Conservation (phyloP, 1,140 invertebrate species). For the Phymorhynchus buccinoides region DNA sequence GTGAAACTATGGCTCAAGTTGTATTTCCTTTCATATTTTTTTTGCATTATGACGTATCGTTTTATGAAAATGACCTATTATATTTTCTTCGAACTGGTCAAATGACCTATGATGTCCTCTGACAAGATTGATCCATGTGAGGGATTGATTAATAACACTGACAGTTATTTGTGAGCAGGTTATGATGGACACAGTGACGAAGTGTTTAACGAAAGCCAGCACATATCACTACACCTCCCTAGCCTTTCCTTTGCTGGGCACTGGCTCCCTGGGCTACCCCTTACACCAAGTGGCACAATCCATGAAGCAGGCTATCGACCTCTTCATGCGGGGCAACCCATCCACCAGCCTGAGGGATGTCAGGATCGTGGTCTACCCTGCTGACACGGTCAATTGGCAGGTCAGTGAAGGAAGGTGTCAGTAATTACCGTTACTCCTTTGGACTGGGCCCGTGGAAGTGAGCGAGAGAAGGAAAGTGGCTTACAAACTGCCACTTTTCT, state of each 20-base stretch:
- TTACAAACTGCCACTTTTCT: too few relatives aligned
- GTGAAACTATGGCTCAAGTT: too few relatives aligned
- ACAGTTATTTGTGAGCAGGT: slow-evolving; percentile 12
- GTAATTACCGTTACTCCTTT: too few relatives aligned
- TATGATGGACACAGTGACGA: neutral
- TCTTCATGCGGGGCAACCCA: slow-evolving; percentile 31
- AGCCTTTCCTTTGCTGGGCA: slow-evolving; percentile 61
- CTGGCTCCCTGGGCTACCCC: slow-evolving; percentile 54
- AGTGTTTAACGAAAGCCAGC: slow-evolving; percentile 25
- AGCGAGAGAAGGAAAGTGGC: too few relatives aligned
- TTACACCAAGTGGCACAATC: slow-evolving; percentile 47
- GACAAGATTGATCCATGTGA: neutral
- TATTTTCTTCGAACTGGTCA: too few relatives aligned
- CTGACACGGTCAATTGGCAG: slow-evolving; percentile 32
- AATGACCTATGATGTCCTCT: too few relatives aligned
- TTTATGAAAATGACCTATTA: too few relatives aligned
- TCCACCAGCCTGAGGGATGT: slow-evolving; percentile 21
- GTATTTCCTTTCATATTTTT: neutral
- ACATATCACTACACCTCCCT: slow-evolving; percentile 26
- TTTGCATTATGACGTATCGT: neutral
- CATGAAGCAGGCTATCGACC: slow-evolving; percentile 38
- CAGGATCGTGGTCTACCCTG: slow-evolving; percentile 32
- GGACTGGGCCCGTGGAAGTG: too few relatives aligned
- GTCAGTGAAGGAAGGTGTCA: slow-evolving; percentile 18
- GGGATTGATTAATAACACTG: neutral